Conservation (phyloP, 2,113 vertebrate species). For the Corapipo altera region DNA sequence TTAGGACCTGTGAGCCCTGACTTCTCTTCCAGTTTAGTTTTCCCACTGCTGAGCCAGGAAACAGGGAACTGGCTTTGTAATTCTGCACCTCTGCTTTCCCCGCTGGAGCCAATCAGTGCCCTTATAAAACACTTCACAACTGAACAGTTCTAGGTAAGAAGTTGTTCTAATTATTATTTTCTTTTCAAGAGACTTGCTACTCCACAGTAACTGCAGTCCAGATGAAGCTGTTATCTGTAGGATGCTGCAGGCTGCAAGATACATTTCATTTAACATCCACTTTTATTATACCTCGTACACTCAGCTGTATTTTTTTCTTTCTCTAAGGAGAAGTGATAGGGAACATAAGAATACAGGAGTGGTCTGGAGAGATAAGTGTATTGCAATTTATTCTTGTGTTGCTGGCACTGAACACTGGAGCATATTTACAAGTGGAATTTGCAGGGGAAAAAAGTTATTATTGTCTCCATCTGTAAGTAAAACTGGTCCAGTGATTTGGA, state of each 20-base stretch:
- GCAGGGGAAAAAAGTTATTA: background rate
- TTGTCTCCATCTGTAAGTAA: conserved; percentile 17
- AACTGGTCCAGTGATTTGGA: background rate
- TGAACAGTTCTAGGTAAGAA: background rate
- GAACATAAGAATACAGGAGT: background rate
- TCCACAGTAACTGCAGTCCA: background rate
- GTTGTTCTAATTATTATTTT: background rate
- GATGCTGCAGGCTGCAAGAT: background rate
- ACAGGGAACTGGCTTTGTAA: background rate
- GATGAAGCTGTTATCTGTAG: background rate
- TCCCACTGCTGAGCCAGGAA: background rate
- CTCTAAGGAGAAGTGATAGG: conserved; percentile 7
- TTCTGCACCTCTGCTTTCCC: background rate
- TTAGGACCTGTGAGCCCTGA: background rate
- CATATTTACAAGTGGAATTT: conserved; percentile 48
- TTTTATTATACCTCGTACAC: background rate
- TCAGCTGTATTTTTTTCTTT: background rate
- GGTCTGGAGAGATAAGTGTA: conserved; percentile 25
- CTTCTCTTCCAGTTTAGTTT: background rate
- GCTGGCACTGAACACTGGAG: background rate
- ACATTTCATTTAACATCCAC: background rate
- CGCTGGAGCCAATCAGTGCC: background rate
- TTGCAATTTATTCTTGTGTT: conserved; percentile 28
- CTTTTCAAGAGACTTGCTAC: background rate
- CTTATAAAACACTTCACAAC: background rate